Base-by-base conservation (phyloP, 2,888 invertebrate genomes). In the Carterocephalus palaemon region DNA sequence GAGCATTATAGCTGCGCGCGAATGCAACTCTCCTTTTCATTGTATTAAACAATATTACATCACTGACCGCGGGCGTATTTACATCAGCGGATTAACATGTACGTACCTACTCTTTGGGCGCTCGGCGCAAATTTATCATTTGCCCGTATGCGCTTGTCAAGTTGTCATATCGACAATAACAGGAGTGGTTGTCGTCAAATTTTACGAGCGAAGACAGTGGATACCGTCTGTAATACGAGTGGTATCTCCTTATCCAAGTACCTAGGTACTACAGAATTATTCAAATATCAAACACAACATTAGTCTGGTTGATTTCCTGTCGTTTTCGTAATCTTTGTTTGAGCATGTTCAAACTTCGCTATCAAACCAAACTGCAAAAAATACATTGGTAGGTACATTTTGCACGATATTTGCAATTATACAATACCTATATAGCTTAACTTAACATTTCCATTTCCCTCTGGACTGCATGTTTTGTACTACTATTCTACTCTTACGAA, bases 11-110 rank as follows among this genome's bases (percentile, higher is more conserved):
- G 78, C 71, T 58, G 64, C 60, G 56, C 60, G 56, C 62, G 59
- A 56, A 49, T 56, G 56, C 55, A 62, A 71, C 80, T 79, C 74
- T 82, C 75, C 68, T 64, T 82, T 78, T 83, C 80, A 70, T 68
- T 74, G 71, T 64, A 64, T 62, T n/a, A n/a, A n/a, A n/a, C n/a
- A 58, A 62, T 62, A 62, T 69, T 69, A 77, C 78, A 75, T 75
- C 69, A 74, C 68, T 48, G 48, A 74, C 56, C 62, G 65, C 65
- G 65, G 50, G 57, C 50, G 56, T 54, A 59, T 57, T 75, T 70
- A 68, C 66, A 67, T 63, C 60, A 66, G 49, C 60, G 62, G 62
- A 70, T 75, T 70, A 70, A 68, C 64, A 62, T 64, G 67, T 59
- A 43, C 28, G 29, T 16, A 60, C 52, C 60, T 51, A 53, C 39